Evolutionary conservation across 2,113 vertebrate species (phyloP), one percentile per base, ranked within the genome.

Genomic region (Rhadina sibilatrix): DNA sequence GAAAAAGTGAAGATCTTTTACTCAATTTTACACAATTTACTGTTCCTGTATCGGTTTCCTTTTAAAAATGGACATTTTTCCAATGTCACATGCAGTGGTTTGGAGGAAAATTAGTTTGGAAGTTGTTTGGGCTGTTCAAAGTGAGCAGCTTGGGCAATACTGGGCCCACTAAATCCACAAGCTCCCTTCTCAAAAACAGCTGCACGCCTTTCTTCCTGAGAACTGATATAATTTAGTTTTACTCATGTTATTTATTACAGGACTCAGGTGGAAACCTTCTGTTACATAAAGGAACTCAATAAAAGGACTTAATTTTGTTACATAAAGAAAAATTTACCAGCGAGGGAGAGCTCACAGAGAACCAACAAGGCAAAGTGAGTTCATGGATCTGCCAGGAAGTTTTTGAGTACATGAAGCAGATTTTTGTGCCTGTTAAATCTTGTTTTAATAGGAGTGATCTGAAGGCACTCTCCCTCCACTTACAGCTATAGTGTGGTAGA

Each of bases 1-100:
- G 83, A 80, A 96, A 96, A 94, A 93, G 49, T 89, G 72, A 89
- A 89, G 83, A 77, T 50, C 81, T 90, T 84, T 95, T 87, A 81
- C 87, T 95, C 79, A 97, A 94, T 97, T 97, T 97, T 97, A 96
- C 89, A 89, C 93, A 90, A 91, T 97, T 97, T 97, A 37, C 61
- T 90, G 56, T 85, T 88, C 59, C 56, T 77, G 35, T 56, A 72
- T 60, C 3, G 8, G 89, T 82, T 96, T 14, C 60, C 64, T 80
- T 81, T 46, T 30, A 87, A 91, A 93, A 96, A 94, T 85, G 60
- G 74, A 27, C 37, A 15, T 89, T 97, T 97, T 97, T 94, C 92
- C 86, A 96, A 96, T 90, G 74, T 96, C 89, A 91, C 52, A 74
- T 86, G 35, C 30, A 28, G 31, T 54, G 56, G 33, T 95, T 76